These are phyloP conservation scores for Syritta pipiens DNA, from an alignment of 2,888 invertebrate genomes.

Conservation along the genomic window DNA sequence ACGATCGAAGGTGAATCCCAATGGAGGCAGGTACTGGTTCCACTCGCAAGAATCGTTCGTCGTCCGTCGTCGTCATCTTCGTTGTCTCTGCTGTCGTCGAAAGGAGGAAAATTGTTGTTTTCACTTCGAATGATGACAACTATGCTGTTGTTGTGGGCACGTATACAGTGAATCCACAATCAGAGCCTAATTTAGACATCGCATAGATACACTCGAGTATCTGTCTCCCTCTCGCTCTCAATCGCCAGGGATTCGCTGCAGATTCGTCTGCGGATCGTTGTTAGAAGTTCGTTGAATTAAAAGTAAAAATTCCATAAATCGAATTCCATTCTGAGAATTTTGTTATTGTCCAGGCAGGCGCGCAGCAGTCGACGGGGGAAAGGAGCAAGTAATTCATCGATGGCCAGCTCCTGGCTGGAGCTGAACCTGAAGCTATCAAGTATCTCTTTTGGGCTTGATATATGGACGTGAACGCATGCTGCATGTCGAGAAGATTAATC, in stretches of 20 bases:
- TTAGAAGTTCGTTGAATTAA: constrained; percentile 65
- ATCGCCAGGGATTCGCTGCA: neutral
- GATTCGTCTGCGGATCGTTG: constrained; percentile 45
- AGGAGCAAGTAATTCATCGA: constrained; percentile 6
- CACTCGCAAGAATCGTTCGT: too few species aligned
- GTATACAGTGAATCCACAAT: constrained; percentile 55
- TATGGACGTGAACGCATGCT: constrained; percentile 67
- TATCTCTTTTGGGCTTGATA: constrained; percentile 62
- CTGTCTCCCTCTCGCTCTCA: constrained; percentile 21
- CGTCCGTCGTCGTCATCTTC: too few species aligned
- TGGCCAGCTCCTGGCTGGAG: neutral
- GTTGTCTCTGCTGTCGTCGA: too few species aligned
- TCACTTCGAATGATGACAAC: constrained; percentile 53
- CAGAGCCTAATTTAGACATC: constrained; percentile 66
- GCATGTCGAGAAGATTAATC: constrained; percentile 66
- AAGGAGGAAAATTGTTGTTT: constrained; percentile 47
- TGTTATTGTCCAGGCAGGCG: constrained; percentile 34
- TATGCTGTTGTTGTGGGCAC: constrained; percentile 48
- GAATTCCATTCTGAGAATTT: constrained; percentile 65
- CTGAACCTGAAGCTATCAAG: constrained; percentile 48
- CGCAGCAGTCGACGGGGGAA: constrained; percentile 28
- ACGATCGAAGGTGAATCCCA: constrained; percentile 32
- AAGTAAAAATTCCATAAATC: constrained; percentile 66
- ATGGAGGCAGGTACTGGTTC: constrained; percentile 6
- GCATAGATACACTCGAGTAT: constrained; percentile 35